Evolutionary conservation across 2,797 vertebrate genomes (phyloP).

Genomic region (Lophius americanus): DNA sequence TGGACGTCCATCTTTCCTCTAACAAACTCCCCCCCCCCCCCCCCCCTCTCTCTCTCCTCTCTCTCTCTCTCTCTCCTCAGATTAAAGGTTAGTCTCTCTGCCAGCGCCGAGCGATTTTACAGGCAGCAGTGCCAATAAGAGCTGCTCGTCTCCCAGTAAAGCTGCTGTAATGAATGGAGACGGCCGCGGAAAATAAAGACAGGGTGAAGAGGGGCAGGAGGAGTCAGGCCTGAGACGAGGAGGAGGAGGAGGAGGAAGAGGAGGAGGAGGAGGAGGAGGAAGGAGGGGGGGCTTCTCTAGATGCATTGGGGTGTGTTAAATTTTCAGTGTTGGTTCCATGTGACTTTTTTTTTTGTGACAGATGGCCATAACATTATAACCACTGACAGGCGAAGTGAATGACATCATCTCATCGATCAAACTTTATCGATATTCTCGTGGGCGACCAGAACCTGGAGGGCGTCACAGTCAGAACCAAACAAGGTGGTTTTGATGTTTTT

Average conservation of each 20-base stretch:
- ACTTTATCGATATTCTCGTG: no score
- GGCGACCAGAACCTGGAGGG: no score
- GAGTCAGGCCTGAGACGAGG: neutral
- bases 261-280: neutral
- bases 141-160: conserved; percentile 31
- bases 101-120: conserved; percentile 38
- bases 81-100: conserved; percentile 47
- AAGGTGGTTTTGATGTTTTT: no score
- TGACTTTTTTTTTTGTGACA: no score
- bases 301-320: no score
- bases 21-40: conserved; percentile 47
- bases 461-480: no score
- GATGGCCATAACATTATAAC: no score
- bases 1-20: conserved; percentile 38
- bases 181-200: conserved; percentile 30
- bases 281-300: no score
- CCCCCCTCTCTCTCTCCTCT: neutral
- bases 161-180: conserved; percentile 50
- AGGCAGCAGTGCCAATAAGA: conserved; percentile 53
- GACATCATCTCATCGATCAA: no score
- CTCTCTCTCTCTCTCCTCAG: conserved; percentile 1
- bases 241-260: neutral
- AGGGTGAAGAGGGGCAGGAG: conserved; percentile 6
- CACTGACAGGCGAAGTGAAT: no score
- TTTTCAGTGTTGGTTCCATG: no score